Evolutionary conservation across 2,888 invertebrate genomes (phyloP).

Genomic region (Lordiphosa andalusiaca): DNA sequence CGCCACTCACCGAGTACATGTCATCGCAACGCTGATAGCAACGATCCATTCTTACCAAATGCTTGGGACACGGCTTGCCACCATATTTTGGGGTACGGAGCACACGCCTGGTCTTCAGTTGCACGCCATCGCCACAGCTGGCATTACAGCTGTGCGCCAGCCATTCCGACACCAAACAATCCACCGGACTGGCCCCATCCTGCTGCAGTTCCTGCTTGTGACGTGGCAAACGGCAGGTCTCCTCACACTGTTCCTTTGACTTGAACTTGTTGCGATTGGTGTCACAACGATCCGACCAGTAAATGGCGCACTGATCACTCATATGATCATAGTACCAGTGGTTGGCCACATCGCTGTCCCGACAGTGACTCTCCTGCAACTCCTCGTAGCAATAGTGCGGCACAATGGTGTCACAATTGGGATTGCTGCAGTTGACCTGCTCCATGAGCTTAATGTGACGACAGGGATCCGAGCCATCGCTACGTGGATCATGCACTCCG

Average conservation of each 20-base stretch:
- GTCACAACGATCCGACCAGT: conserved; percentile 92
- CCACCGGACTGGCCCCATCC: conserved; percentile 66
- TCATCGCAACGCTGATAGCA: conserved; percentile 79
- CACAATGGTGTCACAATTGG: conserved; percentile 73
- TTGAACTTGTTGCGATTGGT: conserved; percentile 94
- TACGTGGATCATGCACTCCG: conserved; percentile 61
- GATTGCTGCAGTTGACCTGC: conserved; percentile 75
- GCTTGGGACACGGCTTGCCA: conserved; percentile 82
- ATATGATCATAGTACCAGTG: conserved; percentile 92
- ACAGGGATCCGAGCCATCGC: conserved; percentile 75
- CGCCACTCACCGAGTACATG: conserved; percentile 70
- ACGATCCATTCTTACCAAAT: conserved; percentile 78
- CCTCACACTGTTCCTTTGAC: conserved; percentile 85
- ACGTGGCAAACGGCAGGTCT: conserved; percentile 82
- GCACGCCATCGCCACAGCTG: conserved; percentile 81
- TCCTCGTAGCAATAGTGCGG: conserved; percentile 74
- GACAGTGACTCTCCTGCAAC: conserved; percentile 87
- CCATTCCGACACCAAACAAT: conserved; percentile 82
- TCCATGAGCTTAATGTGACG: conserved; percentile 74
- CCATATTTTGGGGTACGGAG: conserved; percentile 81
- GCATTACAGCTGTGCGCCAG: conserved; percentile 81
- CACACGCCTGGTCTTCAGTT: conserved; percentile 81
- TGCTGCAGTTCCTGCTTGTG: conserved; percentile 64
- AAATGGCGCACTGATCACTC: conserved; percentile 88
- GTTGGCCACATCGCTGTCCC: conserved; percentile 86